phyloP scores from a whole-genome alignment of 2,113 vertebrate species.

The Tinamus guttatus region DNA sequence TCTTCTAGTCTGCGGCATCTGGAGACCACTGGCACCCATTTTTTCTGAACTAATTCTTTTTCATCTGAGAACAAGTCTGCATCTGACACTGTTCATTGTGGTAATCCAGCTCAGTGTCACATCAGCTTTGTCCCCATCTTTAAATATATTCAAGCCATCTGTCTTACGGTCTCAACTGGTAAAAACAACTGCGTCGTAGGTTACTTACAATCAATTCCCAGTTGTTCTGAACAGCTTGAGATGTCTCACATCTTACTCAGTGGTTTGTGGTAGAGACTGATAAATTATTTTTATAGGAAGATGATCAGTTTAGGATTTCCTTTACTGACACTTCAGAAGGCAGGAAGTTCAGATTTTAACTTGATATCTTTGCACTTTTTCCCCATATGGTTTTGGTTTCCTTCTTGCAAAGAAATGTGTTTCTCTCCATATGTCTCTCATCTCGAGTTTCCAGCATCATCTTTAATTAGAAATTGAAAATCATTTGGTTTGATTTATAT shows the following conservation, averaged over 20 bases:
- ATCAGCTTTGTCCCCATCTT: conserved; percentile 59
- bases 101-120: conserved; percentile 46
- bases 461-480: conserved; percentile 68
- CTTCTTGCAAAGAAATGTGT: conserved; percentile 44
- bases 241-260: conserved; percentile 69
- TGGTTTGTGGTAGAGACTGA: conserved; percentile 59
- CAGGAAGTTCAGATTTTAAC: conserved; percentile 60
- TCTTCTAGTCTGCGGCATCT: conserved; percentile 16
- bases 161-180: conserved; percentile 68
- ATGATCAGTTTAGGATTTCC: conserved; percentile 52
- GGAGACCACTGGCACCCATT: conserved; percentile 24
- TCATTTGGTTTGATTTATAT: conserved; percentile 44
- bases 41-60: conserved; percentile 25
- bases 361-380: conserved; percentile 55
- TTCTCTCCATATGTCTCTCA: conserved; percentile 63
- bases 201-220: conserved; percentile 74
- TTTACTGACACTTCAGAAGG: conserved; percentile 53
- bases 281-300: conserved; percentile 53
- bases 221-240: conserved; percentile 75
- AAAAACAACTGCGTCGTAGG: conserved; percentile 62
- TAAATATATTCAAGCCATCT: conserved; percentile 79
- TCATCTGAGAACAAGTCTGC: conserved; percentile 44
- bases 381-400: conserved; percentile 53
- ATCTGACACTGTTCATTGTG: conserved; percentile 42
- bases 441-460: conserved; percentile 51